Evolutionary conservation across 92 coral and sea anemone species (phyloP).

Genomic region (Desmophyllum pertusum): DNA sequence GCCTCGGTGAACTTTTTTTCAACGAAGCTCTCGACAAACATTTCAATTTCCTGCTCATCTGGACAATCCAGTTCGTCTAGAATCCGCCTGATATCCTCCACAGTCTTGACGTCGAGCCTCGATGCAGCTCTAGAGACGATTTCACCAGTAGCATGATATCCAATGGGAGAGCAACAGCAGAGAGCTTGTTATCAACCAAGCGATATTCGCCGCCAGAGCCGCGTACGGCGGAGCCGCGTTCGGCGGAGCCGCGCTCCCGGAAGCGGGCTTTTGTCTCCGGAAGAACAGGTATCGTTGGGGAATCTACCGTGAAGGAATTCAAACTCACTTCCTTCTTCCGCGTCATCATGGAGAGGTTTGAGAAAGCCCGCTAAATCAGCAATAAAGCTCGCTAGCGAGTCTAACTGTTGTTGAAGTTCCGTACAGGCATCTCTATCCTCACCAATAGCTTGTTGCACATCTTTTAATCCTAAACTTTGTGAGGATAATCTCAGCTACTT

Average conservation of each 20-base stretch:
- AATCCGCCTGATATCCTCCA: slow-evolving; percentile 34
- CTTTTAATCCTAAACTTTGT: slow-evolving; percentile 39
- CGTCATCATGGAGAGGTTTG: slow-evolving; percentile 39
- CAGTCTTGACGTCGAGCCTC: slow-evolving; percentile 43
- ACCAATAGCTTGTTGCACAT: slow-evolving; percentile 46
- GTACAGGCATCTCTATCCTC: slow-evolving; percentile 42
- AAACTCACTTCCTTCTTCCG: slow-evolving; percentile 40
- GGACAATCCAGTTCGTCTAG: slow-evolving; percentile 36
- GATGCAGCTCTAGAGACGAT: slow-evolving; percentile 47
- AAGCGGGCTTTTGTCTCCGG: slow-evolving; percentile 11
- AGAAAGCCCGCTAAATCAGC: slow-evolving; percentile 19
- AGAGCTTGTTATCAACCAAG: slow-evolving; percentile 25
- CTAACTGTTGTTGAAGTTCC: slow-evolving; percentile 14
- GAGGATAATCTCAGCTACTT: slow-evolving; percentile 35
- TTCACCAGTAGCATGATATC: slow-evolving; percentile 34
- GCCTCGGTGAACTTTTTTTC: slow-evolving; percentile 45
- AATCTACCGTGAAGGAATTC: slow-evolving; percentile 1
- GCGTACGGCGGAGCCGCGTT: too few relatives aligned
- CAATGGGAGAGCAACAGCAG: slow-evolving; percentile 41
- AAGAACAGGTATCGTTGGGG: slow-evolving; percentile 20
- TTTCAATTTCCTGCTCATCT: slow-evolving; percentile 19
- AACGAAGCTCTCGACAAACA: slow-evolving; percentile 28
- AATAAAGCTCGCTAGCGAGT: slow-evolving; percentile 18
- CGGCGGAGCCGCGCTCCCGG: slow-evolving; percentile 26
- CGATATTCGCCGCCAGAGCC: slow-evolving; percentile 35